Base-by-base conservation (phyloP, 2,888 invertebrate genomes). In the Apamea epomidion region DNA sequence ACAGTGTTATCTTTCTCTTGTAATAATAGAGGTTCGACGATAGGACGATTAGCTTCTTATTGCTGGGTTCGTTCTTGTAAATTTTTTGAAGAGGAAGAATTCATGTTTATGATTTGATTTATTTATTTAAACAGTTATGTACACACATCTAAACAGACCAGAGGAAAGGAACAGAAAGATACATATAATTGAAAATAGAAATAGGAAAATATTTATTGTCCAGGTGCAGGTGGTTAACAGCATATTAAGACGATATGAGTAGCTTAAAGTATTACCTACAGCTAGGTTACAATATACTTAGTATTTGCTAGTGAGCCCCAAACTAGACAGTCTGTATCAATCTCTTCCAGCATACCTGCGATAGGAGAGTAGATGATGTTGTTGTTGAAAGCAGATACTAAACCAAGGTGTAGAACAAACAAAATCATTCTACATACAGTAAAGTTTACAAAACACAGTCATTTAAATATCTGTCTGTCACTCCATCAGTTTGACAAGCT, bases 381-480 rank as follows among this genome's bases (percentile, higher is more conserved):
- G 58, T 16, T 8, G 8, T 71, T 51, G 32, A 5, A 51, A 10
- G 32, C 6, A 8, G 21, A 54, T 25, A 54, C 54, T 14, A 32
- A 65, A 18, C 14, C 21, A 10, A 67, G 42, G 4, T 45, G 42
- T 51, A 45, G 7, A 54, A 42, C 67, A 54, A 68, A 82, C 21
- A 82, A 68, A 76, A 62, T 32, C n/a, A 62, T n/a, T 8, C 14
- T 18, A 37, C 42, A 32, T 37, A 45, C 7, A 45, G 32, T 37
- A 76, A 54, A 54, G 29, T 69, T 69, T 76, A 68, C 51, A 60
- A 54, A 54, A 81, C 45, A 60, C 29, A 42, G 48, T 60, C n/a
- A 32, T 80, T 84, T 75, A 60, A 74, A 71, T 54, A 70, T 48
- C n/a, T 74, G 60, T 85, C 69, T 69, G 85, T 73, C 82, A 84